These are phyloP conservation scores for Microcebus tavaratra DNA, from an alignment of 2,113 vertebrate genomes.

Conservation along the genomic window DNA sequence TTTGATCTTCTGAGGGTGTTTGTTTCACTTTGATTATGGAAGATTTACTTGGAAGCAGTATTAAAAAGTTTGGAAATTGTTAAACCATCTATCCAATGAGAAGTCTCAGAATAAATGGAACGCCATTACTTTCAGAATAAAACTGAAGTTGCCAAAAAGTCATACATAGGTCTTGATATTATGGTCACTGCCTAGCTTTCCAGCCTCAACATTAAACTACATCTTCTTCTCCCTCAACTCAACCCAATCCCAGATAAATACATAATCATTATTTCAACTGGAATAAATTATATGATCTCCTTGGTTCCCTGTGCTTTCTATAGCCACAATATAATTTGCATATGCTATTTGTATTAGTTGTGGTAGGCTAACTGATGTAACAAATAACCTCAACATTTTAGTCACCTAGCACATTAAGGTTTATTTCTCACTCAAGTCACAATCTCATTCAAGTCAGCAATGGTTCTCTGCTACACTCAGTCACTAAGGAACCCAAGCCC, in stretches of 20 bases:
- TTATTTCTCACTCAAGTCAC: conserved; percentile 1
- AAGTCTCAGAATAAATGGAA: not conserved
- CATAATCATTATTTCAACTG: not conserved
- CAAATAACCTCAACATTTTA: not conserved
- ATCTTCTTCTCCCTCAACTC: not conserved
- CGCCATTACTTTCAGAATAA: not conserved
- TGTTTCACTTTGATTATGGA: not conserved
- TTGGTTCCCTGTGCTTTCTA: not conserved
- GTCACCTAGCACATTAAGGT: not conserved
- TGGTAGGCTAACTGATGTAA: not conserved
- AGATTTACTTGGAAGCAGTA: not conserved
- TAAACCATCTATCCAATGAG: not conserved
- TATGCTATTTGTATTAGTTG: not conserved
- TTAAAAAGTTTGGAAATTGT: conserved; percentile 14
- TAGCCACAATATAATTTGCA: not conserved
- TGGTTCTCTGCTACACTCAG: not conserved
- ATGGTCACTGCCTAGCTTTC: not conserved
- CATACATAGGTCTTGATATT: not conserved
- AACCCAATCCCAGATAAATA: not conserved
- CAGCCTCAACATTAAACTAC: not conserved
- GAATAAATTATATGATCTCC: not conserved
- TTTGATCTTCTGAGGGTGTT: not conserved
- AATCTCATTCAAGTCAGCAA: not conserved
- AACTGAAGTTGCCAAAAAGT: not conserved
- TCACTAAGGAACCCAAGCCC: not conserved